Percentiles rank a stretch among this genome's conserved stretches.
These are phyloP conservation scores for Ovibos moschatus DNA, from an alignment of 2,113 vertebrate genomes.

Conservation along the genomic window DNA sequence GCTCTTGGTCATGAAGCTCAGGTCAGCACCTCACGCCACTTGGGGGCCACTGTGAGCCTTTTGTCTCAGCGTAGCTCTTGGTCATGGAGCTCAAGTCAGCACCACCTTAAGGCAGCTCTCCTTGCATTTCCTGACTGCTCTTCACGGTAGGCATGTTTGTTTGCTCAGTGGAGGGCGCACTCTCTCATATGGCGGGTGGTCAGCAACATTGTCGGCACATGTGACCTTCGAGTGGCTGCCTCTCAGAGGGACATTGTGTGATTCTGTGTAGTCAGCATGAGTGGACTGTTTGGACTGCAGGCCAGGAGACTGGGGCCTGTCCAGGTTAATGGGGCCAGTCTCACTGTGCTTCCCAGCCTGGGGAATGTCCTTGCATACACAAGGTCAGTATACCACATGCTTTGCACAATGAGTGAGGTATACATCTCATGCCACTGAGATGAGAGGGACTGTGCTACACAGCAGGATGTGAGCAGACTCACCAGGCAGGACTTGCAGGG, in stretches of 20 bases:
- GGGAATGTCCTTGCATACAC: neutral
- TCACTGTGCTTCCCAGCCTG: constrained; percentile 20
- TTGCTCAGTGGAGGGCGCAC: constrained; percentile 48
- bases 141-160: constrained; percentile 32
- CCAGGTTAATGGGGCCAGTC: neutral
- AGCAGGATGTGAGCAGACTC: neutral
- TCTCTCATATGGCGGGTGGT: neutral
- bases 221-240: constrained; percentile 37
- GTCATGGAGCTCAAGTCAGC: neutral
- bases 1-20: neutral
- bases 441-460: neutral
- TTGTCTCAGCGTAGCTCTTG: neutral
- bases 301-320: neutral
- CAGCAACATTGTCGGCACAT: neutral
- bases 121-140: neutral
- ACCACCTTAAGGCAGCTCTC: neutral
- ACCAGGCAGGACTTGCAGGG: neutral
- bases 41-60: neutral
- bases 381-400: neutral
- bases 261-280: neutral
- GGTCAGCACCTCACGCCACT: too few relatives aligned
- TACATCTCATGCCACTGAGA: neutral
- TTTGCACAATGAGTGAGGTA: neutral
- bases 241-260: neutral
- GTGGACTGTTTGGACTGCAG: constrained; percentile 31